Conservation (phyloP, 2,113 vertebrate species). For the Nibea albiflora region DNA sequence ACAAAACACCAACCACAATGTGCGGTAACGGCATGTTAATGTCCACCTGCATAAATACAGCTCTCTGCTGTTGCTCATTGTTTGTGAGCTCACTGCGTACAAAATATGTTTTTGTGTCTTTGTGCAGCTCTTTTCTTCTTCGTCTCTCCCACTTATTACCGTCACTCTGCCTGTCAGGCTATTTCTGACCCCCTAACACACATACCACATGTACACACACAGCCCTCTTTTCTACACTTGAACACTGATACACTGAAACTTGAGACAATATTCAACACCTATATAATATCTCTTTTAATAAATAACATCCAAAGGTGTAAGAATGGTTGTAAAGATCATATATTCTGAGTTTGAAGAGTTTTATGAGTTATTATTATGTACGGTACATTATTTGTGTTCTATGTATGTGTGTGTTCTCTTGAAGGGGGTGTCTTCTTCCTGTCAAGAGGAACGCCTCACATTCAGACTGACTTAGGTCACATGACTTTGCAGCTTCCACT, state of each 20-base stretch:
- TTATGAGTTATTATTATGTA: not conserved
- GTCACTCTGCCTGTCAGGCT: conserved; percentile 13
- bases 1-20: not conserved
- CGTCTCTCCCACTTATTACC: not conserved
- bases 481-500: conserved; percentile 65
- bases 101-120: not conserved
- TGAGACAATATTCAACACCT: not conserved
- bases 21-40: conserved; percentile 49
- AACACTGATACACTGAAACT: conserved; percentile 6
- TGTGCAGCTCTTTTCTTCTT: not conserved
- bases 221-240: conserved; percentile 1
- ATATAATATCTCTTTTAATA: not conserved
- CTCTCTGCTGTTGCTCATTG: not conserved
- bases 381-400: not conserved
- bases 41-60: not conserved
- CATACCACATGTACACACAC: conserved; percentile 31
- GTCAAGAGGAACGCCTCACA: conserved; percentile 41
- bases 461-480: conserved; percentile 47
- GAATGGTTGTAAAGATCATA: not conserved
- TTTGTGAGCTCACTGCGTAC: not conserved
- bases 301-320: not conserved
- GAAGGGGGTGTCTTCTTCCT: conserved; percentile 54
- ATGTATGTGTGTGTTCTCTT: conserved; percentile 11
- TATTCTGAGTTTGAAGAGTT: conserved; percentile 1
- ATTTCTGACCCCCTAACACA: conserved; percentile 61